These are phyloP conservation scores for Chamaea fasciata DNA, from an alignment of 2,113 vertebrate species.

Conservation along the genomic window DNA sequence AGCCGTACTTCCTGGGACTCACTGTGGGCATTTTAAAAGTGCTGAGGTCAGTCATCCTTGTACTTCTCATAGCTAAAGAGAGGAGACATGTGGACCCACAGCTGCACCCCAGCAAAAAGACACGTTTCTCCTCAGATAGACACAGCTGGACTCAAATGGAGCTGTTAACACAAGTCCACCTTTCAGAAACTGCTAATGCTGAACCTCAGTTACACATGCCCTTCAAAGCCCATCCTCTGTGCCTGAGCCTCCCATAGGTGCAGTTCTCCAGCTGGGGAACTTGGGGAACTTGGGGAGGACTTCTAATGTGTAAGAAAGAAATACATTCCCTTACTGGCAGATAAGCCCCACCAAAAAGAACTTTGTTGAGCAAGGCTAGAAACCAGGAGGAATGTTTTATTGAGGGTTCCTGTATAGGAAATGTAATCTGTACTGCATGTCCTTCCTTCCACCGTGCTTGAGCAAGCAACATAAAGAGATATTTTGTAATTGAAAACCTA, in stretches of 20 bases:
- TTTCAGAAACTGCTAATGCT: not conserved
- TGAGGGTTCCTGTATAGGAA: not conserved
- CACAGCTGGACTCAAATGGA: not conserved
- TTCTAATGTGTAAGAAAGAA: not conserved
- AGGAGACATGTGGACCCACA: not conserved
- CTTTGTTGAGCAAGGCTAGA: not conserved
- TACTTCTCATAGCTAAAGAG: not conserved
- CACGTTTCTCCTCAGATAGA: not conserved
- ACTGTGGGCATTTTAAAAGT: not conserved
- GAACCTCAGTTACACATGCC: rapidly evolving
- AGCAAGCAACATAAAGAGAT: not conserved
- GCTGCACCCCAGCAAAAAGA: not conserved
- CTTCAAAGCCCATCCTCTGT: not conserved
- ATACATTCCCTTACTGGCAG: not conserved
- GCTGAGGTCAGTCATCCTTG: not conserved
- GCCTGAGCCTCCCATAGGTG: not conserved
- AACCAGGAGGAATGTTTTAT: not conserved
- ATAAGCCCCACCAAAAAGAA: not conserved
- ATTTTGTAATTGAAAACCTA: not conserved
- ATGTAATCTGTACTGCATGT: not conserved
- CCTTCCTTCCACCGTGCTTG: too few relatives aligned
- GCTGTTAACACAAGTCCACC: not conserved
- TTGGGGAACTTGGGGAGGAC: rapidly evolving
- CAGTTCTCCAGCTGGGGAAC: not conserved
- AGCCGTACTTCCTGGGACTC: not conserved